These are phyloP conservation scores for Nycteola revayana DNA, from an alignment of 2,888 invertebrate genomes.

Conservation along the genomic window DNA sequence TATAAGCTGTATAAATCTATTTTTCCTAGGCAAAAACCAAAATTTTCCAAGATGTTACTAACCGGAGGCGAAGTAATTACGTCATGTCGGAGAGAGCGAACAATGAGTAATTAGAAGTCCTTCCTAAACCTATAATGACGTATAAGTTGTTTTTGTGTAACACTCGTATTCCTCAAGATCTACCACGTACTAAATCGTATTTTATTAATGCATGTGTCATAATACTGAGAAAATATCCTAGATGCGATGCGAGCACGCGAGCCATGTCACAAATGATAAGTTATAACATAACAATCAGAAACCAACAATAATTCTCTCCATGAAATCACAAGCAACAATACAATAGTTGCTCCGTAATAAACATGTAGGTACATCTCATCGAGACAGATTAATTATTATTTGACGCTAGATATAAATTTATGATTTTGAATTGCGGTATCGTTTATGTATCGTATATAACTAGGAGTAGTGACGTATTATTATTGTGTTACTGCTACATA, in stretches of 20 bases:
- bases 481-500: no score
- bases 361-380: no score
- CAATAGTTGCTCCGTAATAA: neutral
- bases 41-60: conserved; percentile 6
- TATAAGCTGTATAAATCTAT: no score
- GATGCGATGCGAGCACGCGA: conserved; percentile 26
- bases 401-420: no score
- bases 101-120: conserved; percentile 24
- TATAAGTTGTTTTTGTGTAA: conserved; percentile 17
- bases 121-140: conserved; percentile 23
- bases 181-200: no score
- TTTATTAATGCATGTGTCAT: conserved; percentile 32
- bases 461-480: no score
- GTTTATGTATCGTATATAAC: no score
- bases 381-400: no score
- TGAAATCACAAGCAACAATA: neutral
- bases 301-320: conserved; percentile 1
- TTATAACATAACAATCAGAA: conserved; percentile 23
- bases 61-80: conserved; percentile 23
- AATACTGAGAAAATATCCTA: neutral
- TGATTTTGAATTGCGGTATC: no score
- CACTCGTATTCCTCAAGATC: no score
- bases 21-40: conserved; percentile 3
- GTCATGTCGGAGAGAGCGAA: conserved; percentile 10
- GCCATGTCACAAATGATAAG: conserved; percentile 34